These are phyloP conservation scores for Oceanodroma tethys DNA, from an alignment of 2,113 vertebrate species.

Conservation along the genomic window DNA sequence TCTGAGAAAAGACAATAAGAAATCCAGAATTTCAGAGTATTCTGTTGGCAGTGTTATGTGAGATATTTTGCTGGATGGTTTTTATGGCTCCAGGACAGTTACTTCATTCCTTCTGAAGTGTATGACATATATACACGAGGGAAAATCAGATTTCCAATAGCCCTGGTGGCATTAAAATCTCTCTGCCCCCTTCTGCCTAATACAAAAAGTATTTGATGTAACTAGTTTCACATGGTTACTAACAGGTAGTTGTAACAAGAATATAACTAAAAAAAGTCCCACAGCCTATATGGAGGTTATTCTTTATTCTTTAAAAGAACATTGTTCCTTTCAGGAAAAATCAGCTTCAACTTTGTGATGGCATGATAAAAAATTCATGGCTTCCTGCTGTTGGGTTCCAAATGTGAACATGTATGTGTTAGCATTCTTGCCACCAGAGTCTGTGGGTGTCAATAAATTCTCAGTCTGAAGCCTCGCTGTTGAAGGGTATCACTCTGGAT, in stretches of 20 bases:
- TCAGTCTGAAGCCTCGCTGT: not conserved
- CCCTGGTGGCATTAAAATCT: not conserved
- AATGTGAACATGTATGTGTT: not conserved
- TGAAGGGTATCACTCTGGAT: conserved; percentile 30
- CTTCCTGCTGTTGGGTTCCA: not conserved
- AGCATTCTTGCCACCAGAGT: not conserved
- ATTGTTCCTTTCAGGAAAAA: not conserved
- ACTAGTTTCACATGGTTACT: not conserved
- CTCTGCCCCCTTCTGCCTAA: not conserved
- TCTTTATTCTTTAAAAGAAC: not conserved
- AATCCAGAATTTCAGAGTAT: not conserved
- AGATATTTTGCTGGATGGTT: not conserved
- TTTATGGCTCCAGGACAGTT: not conserved
- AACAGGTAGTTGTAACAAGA: not conserved
- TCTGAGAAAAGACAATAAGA: not conserved
- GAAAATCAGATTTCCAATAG: not conserved
- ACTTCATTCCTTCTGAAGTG: not conserved
- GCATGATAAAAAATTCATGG: not conserved
- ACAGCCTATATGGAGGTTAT: not conserved
- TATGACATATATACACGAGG: not conserved
- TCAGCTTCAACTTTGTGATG: not conserved
- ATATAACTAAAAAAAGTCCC: not conserved
- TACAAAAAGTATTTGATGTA: not conserved
- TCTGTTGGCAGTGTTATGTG: not conserved
- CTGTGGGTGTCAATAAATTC: not conserved